These are phyloP conservation scores for Carassius gibelio DNA, from an alignment of 2,113 vertebrate species.

Conservation along the genomic window DNA sequence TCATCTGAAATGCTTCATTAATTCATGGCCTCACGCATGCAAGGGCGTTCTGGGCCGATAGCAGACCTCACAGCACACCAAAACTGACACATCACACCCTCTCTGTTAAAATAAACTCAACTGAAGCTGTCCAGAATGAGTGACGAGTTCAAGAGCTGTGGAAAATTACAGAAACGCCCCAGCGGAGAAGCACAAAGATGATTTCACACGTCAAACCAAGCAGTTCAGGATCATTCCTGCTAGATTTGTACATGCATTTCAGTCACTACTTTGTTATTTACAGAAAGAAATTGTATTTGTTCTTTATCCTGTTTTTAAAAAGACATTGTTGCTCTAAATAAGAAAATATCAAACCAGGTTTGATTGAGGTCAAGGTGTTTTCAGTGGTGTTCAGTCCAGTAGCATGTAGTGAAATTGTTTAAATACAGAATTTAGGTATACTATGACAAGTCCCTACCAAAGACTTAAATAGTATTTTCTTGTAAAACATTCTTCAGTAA, in stretches of 20 bases:
- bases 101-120: slow-evolving; percentile 17
- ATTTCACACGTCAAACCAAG: not conserved
- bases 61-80: slow-evolving; percentile 18
- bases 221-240: not conserved
- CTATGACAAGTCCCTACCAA: too few relatives aligned
- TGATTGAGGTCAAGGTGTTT: not conserved
- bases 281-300: too few relatives aligned
- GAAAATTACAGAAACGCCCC: not conserved
- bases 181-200: not conserved
- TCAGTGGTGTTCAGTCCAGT: not conserved
- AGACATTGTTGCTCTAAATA: not conserved
- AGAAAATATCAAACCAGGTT: not conserved
- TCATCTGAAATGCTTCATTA: not conserved
- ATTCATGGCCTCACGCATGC: not conserved
- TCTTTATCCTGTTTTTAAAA: not conserved
- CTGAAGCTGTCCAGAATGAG: not conserved
- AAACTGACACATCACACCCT: slow-evolving; percentile 12
- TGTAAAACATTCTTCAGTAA: not conserved
- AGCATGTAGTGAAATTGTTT: too few relatives aligned
- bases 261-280: not conserved
- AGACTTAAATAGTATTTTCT: not conserved
- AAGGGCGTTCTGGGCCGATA: not conserved
- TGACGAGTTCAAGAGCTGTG: not conserved
- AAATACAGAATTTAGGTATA: too few relatives aligned
- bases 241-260: not conserved